phyloP scores from a whole-genome alignment of 1,140 invertebrate species.

The Eumaeus atala region DNA sequence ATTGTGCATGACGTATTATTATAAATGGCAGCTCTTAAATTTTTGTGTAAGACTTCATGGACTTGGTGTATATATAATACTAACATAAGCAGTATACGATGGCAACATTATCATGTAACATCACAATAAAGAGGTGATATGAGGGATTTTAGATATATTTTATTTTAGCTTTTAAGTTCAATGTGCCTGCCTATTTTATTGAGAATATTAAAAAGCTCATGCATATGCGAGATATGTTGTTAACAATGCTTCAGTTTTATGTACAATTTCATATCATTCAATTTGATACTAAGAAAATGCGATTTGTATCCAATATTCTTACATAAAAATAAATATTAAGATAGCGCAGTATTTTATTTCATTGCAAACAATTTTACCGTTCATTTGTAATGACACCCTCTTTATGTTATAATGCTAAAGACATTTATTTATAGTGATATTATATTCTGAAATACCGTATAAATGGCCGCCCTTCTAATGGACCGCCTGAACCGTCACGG shows the following conservation, averaged over 20 bases:
- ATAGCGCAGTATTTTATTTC: conserved; percentile 32
- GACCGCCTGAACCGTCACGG: no score
- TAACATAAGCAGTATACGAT: conserved; percentile 32
- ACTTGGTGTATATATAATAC: conserved; percentile 31
- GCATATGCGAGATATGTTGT: conserved; percentile 28
- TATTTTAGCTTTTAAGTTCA: conserved; percentile 54
- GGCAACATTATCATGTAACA: conserved; percentile 36
- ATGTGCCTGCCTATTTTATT: conserved; percentile 50
- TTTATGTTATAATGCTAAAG: no score
- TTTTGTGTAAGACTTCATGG: conserved; percentile 20
- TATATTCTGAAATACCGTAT: no score
- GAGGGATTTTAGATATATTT: conserved; percentile 47
- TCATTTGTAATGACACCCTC: no score
- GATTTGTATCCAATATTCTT: conserved; percentile 66
- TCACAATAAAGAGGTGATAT: conserved; percentile 57
- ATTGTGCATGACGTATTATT: conserved; percentile 5
- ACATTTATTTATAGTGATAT: not conserved
- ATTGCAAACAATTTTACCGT: conserved; percentile 3
- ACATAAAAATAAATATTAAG: conserved; percentile 62
- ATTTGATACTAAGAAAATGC: conserved; percentile 62
- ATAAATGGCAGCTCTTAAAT: conserved; percentile 33
- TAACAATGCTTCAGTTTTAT: conserved; percentile 47
- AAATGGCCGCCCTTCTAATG: no score
- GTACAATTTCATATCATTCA: conserved; percentile 66
- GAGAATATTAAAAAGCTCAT: conserved; percentile 22